phyloP scores from a whole-genome alignment of 2,888 invertebrate genomes.

The Limnephilus lunatus region DNA sequence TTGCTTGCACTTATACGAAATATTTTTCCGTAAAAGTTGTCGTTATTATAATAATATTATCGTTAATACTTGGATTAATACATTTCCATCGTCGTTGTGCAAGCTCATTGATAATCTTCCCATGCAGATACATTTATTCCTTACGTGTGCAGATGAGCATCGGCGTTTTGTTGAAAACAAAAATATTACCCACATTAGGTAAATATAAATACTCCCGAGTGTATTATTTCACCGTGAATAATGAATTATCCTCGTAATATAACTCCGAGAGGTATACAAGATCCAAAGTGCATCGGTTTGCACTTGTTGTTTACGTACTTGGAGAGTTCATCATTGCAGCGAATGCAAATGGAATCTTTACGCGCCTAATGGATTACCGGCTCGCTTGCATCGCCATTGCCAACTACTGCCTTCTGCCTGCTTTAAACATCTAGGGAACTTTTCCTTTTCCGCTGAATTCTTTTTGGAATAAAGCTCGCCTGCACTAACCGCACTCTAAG shows the following conservation, averaged over 20 bases:
- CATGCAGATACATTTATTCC: background rate
- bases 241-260: background rate
- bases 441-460: background rate
- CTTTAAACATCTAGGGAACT: background rate
- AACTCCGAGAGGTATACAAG: background rate
- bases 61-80: background rate
- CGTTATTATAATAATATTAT: too few species aligned
- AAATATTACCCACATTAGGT: background rate
- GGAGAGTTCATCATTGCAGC: background rate
- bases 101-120: background rate
- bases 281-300: slow-evolving; percentile 2
- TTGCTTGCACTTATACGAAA: too few species aligned
- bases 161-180: background rate
- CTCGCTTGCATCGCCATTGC: background rate
- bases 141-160: background rate
- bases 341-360: slow-evolving; percentile 2
- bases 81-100: background rate
- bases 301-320: background rate
- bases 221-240: background rate
- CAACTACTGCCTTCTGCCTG: background rate
- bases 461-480: background rate
- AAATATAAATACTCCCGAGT: background rate
- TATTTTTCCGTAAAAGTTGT: too few species aligned
- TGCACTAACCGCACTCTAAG: background rate
- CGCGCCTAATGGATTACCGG: background rate